Evolutionary conservation across 2,888 invertebrate genomes (phyloP), one percentile per base, ranked within the genome.

Genomic region (Dryomyza anilis): DNA sequence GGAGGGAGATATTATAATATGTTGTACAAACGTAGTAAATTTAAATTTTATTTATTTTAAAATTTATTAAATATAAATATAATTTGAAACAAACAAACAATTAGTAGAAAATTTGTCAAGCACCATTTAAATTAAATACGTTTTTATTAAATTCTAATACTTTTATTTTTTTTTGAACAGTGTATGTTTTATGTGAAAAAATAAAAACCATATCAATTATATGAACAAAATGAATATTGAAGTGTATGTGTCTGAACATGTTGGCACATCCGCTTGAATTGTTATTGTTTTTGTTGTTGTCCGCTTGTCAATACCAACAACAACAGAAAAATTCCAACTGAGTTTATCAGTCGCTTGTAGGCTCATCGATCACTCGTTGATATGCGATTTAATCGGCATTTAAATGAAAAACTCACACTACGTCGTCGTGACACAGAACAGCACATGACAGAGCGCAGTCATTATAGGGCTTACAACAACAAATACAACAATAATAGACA

Each of bases 161-260:
- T n/a, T n/a, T n/a, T n/a, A n/a, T n/a, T n/a, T n/a, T n/a, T n/a
- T n/a, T n/a, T n/a, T n/a, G n/a, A n/a, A n/a, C n/a, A n/a, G n/a
- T 48, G 46, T 59, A 30, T 48, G n/a, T 30, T 14, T 46, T 30
- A 29, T 48, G 33, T 30, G 29, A 29, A 60, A 60, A 6, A 23
- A 27, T 25, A 33, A 29, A 29, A 48, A 60, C 48, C 33, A 61
- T 61, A 61, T 61, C 52, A 61, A 61, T 61, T 61, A 61, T 50
- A 52, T 61, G 50, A 52, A 39, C 52, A 52, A 39, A 52, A 61
- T 61, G 61, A 50, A 52, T 61, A 19, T n/a, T 50, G 23, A 36
- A 50, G 36, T 50, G 50, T n/a, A 27, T 23, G 48, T 43, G 46
- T 33, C 3, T 30, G 21, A 46, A 60, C 46, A 60, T 60, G 48